Percentiles rank a stretch among this genome's conserved stretches.
phyloP scores from a whole-genome alignment of 2,888 invertebrate species.

The Tuberolachnus salignus region DNA sequence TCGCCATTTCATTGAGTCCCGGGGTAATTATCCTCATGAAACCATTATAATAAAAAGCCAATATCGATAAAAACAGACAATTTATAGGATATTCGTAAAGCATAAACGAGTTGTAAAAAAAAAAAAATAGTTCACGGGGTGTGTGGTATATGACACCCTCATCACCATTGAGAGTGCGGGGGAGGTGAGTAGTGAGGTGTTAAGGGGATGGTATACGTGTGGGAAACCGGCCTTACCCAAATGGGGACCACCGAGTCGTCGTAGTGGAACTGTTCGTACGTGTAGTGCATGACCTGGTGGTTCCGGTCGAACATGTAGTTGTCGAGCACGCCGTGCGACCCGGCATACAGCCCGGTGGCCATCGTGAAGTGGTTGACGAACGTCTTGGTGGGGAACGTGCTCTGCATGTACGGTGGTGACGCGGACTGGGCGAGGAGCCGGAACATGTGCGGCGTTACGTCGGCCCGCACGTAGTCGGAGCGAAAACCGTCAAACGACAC shows the following conservation, averaged over 20 bases:
- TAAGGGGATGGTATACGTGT: background rate
- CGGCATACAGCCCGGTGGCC: conserved; percentile 73
- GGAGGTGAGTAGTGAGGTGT: too few species aligned
- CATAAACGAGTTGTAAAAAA: too few species aligned
- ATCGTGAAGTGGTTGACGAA: conserved; percentile 78
- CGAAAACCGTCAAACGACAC: conserved; percentile 76
- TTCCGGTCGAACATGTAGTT: conserved; percentile 68
- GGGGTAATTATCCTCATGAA: too few species aligned
- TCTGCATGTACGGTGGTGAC: conserved; percentile 67
- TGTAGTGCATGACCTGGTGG: conserved; percentile 59
- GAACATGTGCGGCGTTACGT: conserved; percentile 68
- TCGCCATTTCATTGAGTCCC: too few species aligned
- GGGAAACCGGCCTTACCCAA: conserved; percentile 66
- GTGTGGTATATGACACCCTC: too few species aligned
- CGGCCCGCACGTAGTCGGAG: conserved; percentile 38
- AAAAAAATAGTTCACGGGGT: too few species aligned
- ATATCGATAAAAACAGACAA: too few species aligned
- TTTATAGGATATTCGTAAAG: too few species aligned
- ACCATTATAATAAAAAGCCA: too few species aligned
- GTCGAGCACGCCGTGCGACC: conserved; percentile 73
- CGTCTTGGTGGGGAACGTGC: conserved; percentile 74
- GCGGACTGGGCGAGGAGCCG: conserved; percentile 67
- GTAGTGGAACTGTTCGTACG: conserved; percentile 66
- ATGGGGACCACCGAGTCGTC: conserved; percentile 67
- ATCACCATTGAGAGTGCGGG: too few species aligned